Percentiles rank a stretch among this genome's conserved stretches.
Conservation (phyloP, 1,140 invertebrate species). For the Brachionus rotundiformis region DNA sequence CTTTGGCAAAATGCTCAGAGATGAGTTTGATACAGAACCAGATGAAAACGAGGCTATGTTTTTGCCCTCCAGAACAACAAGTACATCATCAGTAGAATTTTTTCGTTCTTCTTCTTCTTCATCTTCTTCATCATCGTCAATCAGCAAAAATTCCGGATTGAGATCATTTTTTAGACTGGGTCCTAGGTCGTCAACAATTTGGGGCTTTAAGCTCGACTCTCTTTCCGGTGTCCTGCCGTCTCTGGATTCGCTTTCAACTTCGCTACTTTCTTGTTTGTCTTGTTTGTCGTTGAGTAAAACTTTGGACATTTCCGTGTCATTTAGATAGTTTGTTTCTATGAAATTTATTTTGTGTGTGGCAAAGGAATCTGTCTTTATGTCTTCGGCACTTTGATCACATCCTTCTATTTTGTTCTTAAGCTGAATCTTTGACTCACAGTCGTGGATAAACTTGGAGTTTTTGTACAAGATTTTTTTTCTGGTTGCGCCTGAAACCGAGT, state of each 20-base stretch:
- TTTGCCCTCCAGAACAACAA: not conserved
- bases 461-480: constrained; percentile 15
- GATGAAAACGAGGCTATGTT: constrained; percentile 31
- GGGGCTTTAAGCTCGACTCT: not conserved
- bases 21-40: not conserved
- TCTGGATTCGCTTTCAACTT: not conserved
- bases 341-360: constrained; percentile 21
- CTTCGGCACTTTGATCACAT: not conserved
- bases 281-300: not conserved
- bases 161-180: not conserved
- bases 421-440: not conserved
- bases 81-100: not conserved
- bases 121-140: constrained; percentile 18
- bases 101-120: not conserved
- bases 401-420: not conserved
- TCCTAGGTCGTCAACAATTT: not conserved
- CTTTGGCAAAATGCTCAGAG: constrained; percentile 6
- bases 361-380: not conserved
- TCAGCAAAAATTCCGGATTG: constrained; percentile 41
- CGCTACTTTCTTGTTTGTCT: not conserved
- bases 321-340: constrained; percentile 5
- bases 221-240: not conserved
- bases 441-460: constrained; percentile 31
- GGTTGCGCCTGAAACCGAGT: not conserved
- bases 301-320: not conserved